These are phyloP conservation scores for Ephydatia muelleri DNA, from an alignment of 37 sponge, comb jelly and placozoan species.

Conservation along the genomic window DNA sequence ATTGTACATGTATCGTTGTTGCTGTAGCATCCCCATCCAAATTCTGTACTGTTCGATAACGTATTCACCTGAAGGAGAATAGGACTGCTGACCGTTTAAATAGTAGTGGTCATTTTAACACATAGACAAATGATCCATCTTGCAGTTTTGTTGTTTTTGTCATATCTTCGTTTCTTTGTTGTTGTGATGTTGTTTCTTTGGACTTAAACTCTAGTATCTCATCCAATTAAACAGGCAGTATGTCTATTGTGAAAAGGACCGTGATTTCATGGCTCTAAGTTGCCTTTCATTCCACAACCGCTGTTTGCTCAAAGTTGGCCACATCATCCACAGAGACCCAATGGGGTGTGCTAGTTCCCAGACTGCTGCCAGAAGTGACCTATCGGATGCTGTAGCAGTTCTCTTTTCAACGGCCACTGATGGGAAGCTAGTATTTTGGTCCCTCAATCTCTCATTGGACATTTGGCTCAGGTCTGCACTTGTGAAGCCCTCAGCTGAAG, in stretches of 20 bases:
- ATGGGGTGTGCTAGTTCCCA: not conserved
- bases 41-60: not conserved
- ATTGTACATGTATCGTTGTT: too few species aligned
- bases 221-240: slow-evolving; percentile 58
- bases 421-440: slow-evolving; percentile 59
- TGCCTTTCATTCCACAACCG: slow-evolving; percentile 17
- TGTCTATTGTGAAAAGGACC: slow-evolving; percentile 31
- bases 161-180: too few species aligned
- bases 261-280: slow-evolving; percentile 7
- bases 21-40: too few species aligned
- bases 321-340: slow-evolving; percentile 22
- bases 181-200: too few species aligned
- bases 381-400: not conserved
- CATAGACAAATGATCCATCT: not conserved
- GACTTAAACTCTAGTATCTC: too few species aligned
- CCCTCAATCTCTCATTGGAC: not conserved
- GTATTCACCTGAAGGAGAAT: not conserved
- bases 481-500: not conserved
- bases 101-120: not conserved
- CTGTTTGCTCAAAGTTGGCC: slow-evolving; percentile 46
- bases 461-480: slow-evolving; percentile 2
- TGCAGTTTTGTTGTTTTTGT: not conserved
- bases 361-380: not conserved
- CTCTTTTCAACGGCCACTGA: slow-evolving; percentile 43
- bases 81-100: not conserved